Conservation (phyloP, 2,888 invertebrate genomes). For the Lycia hirtaria region DNA sequence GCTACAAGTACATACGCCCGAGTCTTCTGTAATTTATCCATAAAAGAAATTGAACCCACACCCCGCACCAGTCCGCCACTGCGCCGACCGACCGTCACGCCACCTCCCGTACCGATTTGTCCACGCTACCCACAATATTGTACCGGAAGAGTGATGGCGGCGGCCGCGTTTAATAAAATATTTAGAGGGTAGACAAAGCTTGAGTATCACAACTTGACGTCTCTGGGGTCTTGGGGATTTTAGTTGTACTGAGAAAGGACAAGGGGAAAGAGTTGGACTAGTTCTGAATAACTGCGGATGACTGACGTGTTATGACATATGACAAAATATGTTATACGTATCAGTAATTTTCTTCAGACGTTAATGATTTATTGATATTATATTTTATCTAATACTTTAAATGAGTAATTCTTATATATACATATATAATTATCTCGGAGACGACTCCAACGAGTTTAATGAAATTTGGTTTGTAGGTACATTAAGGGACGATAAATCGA, state of each 20-base stretch:
- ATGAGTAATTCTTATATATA: no score
- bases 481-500: no score
- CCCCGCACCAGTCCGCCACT: slow-evolving; percentile 9
- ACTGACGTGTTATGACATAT: no score
- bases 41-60: slow-evolving; percentile 40
- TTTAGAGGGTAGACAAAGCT: slow-evolving; percentile 55
- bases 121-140: slow-evolving; percentile 67
- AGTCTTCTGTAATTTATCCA: background rate
- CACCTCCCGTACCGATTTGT: slow-evolving; percentile 66
- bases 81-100: background rate
- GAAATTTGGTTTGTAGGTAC: no score
- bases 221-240: slow-evolving; percentile 31
- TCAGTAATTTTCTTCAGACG: no score
- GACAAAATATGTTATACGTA: no score
- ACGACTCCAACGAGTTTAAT: no score
- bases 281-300: no score
- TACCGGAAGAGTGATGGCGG: slow-evolving; percentile 69
- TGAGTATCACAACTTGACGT: slow-evolving; percentile 43
- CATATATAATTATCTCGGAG: no score
- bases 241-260: slow-evolving; percentile 16
- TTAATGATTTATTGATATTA: no score
- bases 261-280: background rate
- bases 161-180: slow-evolving; percentile 72
- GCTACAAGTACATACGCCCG: no score
- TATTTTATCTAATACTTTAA: no score